Conservation (phyloP, 1,140 invertebrate genomes). For the Dendrolimus kikuchii region DNA sequence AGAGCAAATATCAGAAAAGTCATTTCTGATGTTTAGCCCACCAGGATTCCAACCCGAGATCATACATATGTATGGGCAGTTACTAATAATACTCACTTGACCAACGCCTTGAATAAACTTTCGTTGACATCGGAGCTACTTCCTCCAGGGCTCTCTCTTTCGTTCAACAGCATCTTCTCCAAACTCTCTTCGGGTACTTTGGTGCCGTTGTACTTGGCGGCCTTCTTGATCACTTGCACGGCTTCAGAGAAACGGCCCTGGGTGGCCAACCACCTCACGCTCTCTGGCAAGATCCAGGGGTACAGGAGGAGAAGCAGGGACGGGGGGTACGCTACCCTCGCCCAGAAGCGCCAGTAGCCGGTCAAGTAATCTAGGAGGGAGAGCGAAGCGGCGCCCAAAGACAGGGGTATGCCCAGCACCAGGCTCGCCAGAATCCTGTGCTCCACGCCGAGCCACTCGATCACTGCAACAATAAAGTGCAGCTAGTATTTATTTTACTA, state of each 20-base stretch:
- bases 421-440: conserved; percentile 82
- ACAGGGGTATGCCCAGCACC: conserved; percentile 77
- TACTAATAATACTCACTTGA: conserved; percentile 34
- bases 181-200: conserved; percentile 72
- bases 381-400: conserved; percentile 79
- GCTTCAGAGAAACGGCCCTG: conserved; percentile 78
- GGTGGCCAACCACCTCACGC: conserved; percentile 83
- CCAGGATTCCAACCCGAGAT: too few relatives aligned
- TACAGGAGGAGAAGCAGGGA: conserved; percentile 78
- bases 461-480: conserved; percentile 60
- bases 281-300: conserved; percentile 78
- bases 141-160: conserved; percentile 28
- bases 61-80: too few relatives aligned
- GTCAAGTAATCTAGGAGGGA: conserved; percentile 79
- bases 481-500: too few relatives aligned
- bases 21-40: too few relatives aligned
- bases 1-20: too few relatives aligned
- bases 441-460: conserved; percentile 84
- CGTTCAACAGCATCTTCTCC: conserved; percentile 48
- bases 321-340: conserved; percentile 79
- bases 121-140: conserved; percentile 34
- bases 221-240: conserved; percentile 74
- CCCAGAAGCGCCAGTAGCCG: conserved; percentile 80
- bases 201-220: conserved; percentile 78
- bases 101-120: conserved; percentile 40